A percentile compares a stretch with the other conserved stretches of the same genome.
Conservation (phyloP, 2,113 vertebrate genomes). For the Pituophis catenifer region DNA sequence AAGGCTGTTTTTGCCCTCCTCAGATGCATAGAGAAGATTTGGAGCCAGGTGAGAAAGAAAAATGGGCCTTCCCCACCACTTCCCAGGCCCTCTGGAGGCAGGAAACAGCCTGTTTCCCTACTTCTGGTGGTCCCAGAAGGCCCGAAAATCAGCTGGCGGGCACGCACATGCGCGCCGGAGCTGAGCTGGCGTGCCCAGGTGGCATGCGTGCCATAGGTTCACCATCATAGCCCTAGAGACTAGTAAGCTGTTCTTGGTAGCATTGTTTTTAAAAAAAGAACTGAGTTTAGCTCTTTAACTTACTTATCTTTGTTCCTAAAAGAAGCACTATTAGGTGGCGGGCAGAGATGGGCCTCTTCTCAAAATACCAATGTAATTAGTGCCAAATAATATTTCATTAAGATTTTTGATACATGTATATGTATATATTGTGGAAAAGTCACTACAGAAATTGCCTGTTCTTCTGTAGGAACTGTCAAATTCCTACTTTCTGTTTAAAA, state of each 20-base stretch:
- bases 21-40: too few species aligned
- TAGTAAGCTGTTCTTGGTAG: neutral
- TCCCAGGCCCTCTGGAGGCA: too few species aligned
- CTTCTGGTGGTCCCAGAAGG: too few species aligned
- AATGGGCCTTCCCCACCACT: too few species aligned
- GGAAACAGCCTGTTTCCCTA: too few species aligned
- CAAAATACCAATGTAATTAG: neutral
- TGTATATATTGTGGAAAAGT: constrained; percentile 8
- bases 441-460: neutral
- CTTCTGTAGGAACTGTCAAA: constrained; percentile 5
- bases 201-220: too few species aligned
- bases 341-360: neutral
- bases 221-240: neutral
- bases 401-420: neutral
- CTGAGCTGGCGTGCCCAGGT: too few species aligned
- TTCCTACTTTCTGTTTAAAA: neutral
- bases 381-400: neutral
- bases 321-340: neutral
- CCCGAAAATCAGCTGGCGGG: too few species aligned
- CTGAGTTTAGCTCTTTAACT: neutral
- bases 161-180: too few species aligned
- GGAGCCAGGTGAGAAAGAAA: too few species aligned
- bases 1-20: too few species aligned
- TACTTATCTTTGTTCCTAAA: constrained; percentile 1
- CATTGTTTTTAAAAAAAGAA: neutral